Base-by-base conservation (phyloP, 2,888 invertebrate species). In the Ditylenchus weischeri region DNA sequence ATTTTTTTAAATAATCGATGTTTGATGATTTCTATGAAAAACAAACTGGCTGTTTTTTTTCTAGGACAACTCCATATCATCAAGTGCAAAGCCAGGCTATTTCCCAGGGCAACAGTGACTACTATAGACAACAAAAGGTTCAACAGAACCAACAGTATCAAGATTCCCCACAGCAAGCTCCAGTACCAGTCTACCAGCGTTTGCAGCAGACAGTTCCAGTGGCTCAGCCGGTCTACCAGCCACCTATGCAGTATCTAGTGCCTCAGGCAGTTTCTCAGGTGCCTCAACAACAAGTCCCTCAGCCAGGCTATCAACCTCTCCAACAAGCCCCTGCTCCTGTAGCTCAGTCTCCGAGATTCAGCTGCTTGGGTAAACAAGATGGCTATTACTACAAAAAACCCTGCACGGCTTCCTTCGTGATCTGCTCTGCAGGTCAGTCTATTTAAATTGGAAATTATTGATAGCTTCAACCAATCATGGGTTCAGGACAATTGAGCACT, bases 281-380 rank as follows among this genome's bases (percentile, higher is more conserved):
- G 5, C 5, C 43, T 43, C 43, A 43, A 29, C 29, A 29, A 8
- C 43, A 43, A 43, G 43, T 8, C 15, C 8, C 43, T 13, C 11
- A 6, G 43, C 15, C 43, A 29, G 5, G 29, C 29, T 29, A 29
- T 5, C 29, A 29, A 5, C 29, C 29, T 29, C 29, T 29, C 29
- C 29, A 29, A 29, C 29, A 29, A 29, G 43, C 43, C 15, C 15
- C 43, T 13, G 1, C 43, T 43, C 3, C 58, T 35, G 48, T 68
- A 19, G 19, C 69, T 35, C 68, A 57, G 47, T 23, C 23, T 7
- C 54, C 48, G n/a, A 43, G 8, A 15, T 73, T 68, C 47, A 59
- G 29, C 58, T 73, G 69, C n/a, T n/a, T 51, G 15, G 64, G 58
- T 29, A 74, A 64, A 57, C 15, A 64, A n/a, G 73, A 71, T 50